These are phyloP conservation scores for Eupsilia transversa DNA, from an alignment of 2,888 invertebrate species.

Conservation along the genomic window DNA sequence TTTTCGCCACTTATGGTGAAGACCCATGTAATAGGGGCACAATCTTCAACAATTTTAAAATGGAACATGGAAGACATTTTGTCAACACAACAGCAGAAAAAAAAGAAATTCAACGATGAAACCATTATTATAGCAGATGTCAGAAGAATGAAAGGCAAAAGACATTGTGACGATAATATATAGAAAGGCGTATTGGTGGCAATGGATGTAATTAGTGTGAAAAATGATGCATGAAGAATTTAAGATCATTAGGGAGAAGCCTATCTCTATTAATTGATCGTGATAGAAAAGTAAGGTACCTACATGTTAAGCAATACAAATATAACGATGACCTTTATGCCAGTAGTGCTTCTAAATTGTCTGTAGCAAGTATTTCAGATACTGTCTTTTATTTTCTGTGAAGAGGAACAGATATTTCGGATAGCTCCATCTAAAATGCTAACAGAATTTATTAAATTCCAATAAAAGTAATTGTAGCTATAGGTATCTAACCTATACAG, in stretches of 20 bases:
- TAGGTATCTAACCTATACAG: not conserved
- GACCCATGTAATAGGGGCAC: no score
- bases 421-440: not conserved
- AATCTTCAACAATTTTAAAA: not conserved
- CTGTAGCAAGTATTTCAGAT: not conserved
- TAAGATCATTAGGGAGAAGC: not conserved
- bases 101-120: not conserved
- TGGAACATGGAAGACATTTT: not conserved
- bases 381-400: not conserved
- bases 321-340: no score
- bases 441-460: constrained; percentile 22
- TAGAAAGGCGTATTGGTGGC: not conserved
- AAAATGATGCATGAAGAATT: not conserved
- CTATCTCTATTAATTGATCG: not conserved
- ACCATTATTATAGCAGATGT: not conserved
- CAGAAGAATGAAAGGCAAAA: not conserved
- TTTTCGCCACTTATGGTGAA: no score
- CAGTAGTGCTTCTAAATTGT: not conserved
- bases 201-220: not conserved
- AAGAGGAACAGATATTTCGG: constrained; percentile 15
- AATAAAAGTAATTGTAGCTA: not conserved
- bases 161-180: not conserved
- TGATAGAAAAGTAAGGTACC: no score
- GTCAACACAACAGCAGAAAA: not conserved
- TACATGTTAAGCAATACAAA: not conserved